These are phyloP conservation scores for Myotis brandtii DNA, from an alignment of 2,113 vertebrate species.

Conservation along the genomic window DNA sequence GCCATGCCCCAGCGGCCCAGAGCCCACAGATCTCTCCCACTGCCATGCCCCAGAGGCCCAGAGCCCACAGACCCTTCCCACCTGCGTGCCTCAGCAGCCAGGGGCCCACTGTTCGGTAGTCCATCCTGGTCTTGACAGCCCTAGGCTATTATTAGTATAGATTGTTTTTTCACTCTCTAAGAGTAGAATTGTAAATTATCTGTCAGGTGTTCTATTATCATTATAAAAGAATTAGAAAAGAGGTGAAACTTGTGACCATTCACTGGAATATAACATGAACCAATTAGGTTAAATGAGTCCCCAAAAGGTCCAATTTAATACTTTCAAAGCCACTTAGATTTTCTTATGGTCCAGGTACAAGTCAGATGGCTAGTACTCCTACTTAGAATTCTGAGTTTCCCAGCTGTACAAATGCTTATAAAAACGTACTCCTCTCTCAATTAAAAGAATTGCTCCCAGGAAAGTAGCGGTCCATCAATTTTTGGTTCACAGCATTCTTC, in stretches of 20 bases:
- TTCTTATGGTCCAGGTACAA: background rate
- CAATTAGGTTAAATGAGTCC: background rate
- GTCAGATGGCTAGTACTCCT: background rate
- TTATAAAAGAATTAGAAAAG: background rate
- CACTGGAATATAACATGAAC: background rate
- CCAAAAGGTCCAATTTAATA: background rate
- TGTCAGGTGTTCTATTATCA: background rate
- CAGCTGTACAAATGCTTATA: background rate
- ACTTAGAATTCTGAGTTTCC: background rate
- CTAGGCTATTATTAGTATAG: too few species aligned
- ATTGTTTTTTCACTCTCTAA: background rate
- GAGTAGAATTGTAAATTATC: slow-evolving; percentile 1
- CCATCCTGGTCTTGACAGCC: too few species aligned
- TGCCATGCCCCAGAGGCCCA: too few species aligned
- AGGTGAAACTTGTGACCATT: background rate
- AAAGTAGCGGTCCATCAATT: background rate
- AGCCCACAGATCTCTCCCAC: too few species aligned
- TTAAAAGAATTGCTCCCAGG: background rate
- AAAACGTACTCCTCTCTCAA: background rate
- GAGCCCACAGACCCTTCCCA: too few species aligned
- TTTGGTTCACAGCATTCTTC: background rate
- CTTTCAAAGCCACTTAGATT: background rate
- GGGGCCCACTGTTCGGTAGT: too few species aligned
- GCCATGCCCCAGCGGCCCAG: too few species aligned
- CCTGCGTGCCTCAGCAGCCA: too few species aligned